phyloP scores from a whole-genome alignment of 1,140 invertebrate species.

The Lasaia peninsularis region DNA sequence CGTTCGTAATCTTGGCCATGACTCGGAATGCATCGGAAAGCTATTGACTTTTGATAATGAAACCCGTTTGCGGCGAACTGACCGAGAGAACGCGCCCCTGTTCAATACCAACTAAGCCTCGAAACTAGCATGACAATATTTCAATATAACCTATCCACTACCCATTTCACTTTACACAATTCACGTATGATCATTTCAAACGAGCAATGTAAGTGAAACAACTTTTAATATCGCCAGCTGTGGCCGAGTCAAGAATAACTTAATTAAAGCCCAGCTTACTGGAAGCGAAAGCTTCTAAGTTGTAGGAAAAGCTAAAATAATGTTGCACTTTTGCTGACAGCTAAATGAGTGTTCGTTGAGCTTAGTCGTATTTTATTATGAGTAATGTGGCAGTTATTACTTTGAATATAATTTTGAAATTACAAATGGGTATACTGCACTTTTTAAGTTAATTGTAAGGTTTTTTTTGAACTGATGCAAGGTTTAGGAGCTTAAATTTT shows the following conservation, averaged over 20 bases:
- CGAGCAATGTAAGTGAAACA: constrained; percentile 38
- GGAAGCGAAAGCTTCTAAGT: constrained; percentile 41
- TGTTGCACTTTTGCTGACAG: constrained; percentile 15
- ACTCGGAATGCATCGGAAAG: constrained; percentile 72
- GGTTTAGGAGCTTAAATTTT: no score
- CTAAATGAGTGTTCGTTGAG: constrained; percentile 11
- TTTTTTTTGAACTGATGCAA: no score
- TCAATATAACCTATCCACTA: constrained; percentile 42
- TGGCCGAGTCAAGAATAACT: constrained; percentile 11
- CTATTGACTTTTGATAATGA: constrained; percentile 78
- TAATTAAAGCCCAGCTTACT: constrained; percentile 36
- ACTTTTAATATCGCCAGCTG: constrained; percentile 1
- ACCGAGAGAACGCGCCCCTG: constrained; percentile 64
- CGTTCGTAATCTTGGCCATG: constrained; percentile 60
- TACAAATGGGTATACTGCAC: no score
- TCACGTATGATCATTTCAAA: constrained; percentile 14
- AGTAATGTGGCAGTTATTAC: background rate
- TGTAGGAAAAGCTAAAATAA: constrained; percentile 24
- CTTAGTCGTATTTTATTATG: constrained; percentile 15
- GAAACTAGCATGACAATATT: constrained; percentile 29
- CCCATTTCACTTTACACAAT: constrained; percentile 25
- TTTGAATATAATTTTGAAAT: no score
- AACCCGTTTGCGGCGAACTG: constrained; percentile 69
- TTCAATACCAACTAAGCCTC: constrained; percentile 60
- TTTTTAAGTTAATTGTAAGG: no score